Evolutionary conservation across 2,797 vertebrate species (phyloP).

Genomic region (Chrysocyon brachyurus): DNA sequence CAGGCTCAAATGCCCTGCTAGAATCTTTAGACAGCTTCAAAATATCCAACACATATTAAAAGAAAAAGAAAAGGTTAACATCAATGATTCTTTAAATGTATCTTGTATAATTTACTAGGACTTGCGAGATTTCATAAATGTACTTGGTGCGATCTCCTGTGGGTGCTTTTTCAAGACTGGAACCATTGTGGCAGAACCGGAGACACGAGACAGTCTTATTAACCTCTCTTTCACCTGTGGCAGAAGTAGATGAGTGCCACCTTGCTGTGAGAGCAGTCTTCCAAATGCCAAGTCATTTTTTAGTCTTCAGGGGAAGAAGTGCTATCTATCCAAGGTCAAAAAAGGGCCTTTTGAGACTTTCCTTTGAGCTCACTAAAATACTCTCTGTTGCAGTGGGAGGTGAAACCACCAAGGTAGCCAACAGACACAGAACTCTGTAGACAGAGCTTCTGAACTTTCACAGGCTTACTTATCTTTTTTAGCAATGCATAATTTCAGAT

Average conservation of each 20-base stretch:
- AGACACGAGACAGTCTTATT: background rate
- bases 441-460: background rate
- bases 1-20: background rate
- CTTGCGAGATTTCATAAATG: background rate
- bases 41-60: background rate
- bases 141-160: background rate
- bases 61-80: background rate
- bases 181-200: background rate
- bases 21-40: background rate
- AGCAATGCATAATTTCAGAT: background rate
- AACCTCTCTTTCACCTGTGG: background rate
- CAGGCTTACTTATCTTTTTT: background rate
- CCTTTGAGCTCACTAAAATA: background rate
- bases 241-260: background rate
- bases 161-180: background rate
- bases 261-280: background rate
- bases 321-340: background rate
- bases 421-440: background rate
- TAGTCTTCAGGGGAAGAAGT: background rate
- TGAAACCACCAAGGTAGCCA: background rate
- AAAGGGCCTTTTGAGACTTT: background rate
- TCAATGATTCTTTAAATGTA: background rate
- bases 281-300: background rate
- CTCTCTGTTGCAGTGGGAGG: background rate
- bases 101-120: background rate